Base-by-base conservation (phyloP, 30 jellyfish, hydroid and myxozoan genomes). In the Chironex yamaguchii region DNA sequence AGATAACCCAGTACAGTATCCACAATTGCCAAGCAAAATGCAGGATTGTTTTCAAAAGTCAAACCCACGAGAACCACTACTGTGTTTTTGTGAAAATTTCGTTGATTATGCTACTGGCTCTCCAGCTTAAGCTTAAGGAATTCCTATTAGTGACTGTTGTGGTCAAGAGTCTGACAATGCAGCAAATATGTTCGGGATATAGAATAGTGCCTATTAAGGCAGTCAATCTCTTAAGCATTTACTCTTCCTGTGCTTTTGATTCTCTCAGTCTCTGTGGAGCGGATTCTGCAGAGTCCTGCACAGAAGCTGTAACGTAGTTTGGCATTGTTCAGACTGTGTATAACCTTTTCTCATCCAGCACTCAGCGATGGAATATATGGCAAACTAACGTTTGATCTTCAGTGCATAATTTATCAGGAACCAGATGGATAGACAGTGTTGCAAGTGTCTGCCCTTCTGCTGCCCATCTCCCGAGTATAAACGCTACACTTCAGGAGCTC, bases 111-210 rank as follows among this genome's bases (percentile, higher is more conserved):
- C n/a, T n/a, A n/a, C n/a, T n/a, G n/a, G n/a, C n/a, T n/a, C n/a
- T n/a, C n/a, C n/a, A n/a, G n/a, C n/a, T n/a, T n/a, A n/a, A n/a
- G n/a, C n/a, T n/a, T n/a, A n/a, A n/a, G n/a, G 51, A 12, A 67
- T 67, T 23, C 85, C 91, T 20, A 71, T 85, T 54, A 68, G 66
- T 36, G 90, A 85, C 62, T 85, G 95, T 71, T 90, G 62, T n/a
- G 90, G 84, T 35, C 84, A 71, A 85, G 95, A 86, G 62, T 83
- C 68, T 73, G 93, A 69, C 27, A 83, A 83, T 70, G 93, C 87
- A 33, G 88, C 91, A 53, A 84, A 84, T 69, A 84, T 84, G 69
- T 70, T 89, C 70, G 90, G 94, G 30, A 84, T 67, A 63, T 84
- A 71, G 79, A 84, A 84, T 69, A 89, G 94, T 64, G 81, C 89